phyloP scores from a whole-genome alignment of 30 jellyfish, hydroid and myxozoan species.

The Pelagia noctiluca region DNA sequence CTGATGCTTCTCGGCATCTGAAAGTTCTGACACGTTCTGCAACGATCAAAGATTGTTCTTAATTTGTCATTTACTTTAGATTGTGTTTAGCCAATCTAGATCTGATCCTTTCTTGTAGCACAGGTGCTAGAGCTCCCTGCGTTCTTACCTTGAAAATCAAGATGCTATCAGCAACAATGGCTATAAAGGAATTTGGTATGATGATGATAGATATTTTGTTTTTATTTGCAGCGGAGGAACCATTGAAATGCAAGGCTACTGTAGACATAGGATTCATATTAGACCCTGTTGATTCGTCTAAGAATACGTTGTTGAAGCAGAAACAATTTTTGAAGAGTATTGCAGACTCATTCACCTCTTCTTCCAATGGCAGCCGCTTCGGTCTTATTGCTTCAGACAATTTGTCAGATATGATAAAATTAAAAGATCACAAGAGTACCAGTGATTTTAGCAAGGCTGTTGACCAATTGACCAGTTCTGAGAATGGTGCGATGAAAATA shows the following conservation, averaged over 20 bases:
- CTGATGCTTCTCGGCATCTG: no score
- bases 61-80: no score
- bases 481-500: constrained; percentile 14
- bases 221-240: not conserved
- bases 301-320: not conserved
- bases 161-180: no score
- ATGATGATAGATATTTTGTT: no score
- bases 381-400: constrained; percentile 37
- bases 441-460: constrained; percentile 43
- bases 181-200: no score
- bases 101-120: no score
- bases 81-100: no score
- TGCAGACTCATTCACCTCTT: constrained; percentile 48
- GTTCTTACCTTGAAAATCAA: no score
- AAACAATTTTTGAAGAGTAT: constrained; percentile 37
- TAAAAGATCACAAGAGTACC: constrained; percentile 18
- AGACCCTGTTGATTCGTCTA: not conserved
- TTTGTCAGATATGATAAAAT: constrained; percentile 30
- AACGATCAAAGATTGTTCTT: no score
- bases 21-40: no score
- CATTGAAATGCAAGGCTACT: not conserved
- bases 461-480: constrained; percentile 24
- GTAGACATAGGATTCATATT: constrained; percentile 19
- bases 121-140: no score
- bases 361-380: constrained; percentile 19